Conservation (phyloP, 2,888 invertebrate genomes). For the Dicranocentrus wangi region DNA sequence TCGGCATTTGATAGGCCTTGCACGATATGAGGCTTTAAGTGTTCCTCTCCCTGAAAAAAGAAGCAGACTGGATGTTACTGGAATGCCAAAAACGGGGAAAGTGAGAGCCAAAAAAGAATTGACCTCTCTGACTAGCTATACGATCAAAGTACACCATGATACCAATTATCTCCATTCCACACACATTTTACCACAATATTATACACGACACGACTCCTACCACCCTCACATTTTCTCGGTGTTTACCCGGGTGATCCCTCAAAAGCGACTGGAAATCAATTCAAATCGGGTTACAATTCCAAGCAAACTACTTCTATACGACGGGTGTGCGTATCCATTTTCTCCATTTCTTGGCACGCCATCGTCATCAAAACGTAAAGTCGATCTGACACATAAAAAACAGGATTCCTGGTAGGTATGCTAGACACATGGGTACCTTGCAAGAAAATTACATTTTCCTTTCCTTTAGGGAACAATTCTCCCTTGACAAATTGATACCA, state of each 20-base stretch:
- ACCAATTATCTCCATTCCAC: neutral
- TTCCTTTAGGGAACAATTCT: neutral
- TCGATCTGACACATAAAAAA: too few species aligned
- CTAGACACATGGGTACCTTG: too few species aligned
- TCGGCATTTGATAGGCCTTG: slow-evolving; percentile 94
- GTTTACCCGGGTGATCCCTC: slow-evolving; percentile 26
- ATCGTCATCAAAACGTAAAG: too few species aligned
- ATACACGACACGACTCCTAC: slow-evolving; percentile 13
- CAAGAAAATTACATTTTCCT: too few species aligned
- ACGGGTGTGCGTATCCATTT: too few species aligned
- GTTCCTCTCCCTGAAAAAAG: slow-evolving; percentile 87
- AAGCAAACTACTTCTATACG: too few species aligned
- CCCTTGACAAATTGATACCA: slow-evolving; percentile 45
- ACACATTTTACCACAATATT: slow-evolving; percentile 13
- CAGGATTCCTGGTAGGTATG: too few species aligned
- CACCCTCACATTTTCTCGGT: too few species aligned
- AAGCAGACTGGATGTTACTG: slow-evolving; percentile 33
- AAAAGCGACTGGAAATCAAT: slow-evolving; percentile 64
- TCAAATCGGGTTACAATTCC: slow-evolving; percentile 60
- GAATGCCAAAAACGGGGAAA: too few species aligned
- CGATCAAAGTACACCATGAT: neutral
- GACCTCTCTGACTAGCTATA: too few species aligned
- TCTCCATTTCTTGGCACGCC: too few species aligned
- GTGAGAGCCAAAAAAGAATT: too few species aligned
- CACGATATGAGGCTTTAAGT: slow-evolving; percentile 93